Conservation (phyloP, 1,140 invertebrate genomes). For the Drosophila kanapiae region DNA sequence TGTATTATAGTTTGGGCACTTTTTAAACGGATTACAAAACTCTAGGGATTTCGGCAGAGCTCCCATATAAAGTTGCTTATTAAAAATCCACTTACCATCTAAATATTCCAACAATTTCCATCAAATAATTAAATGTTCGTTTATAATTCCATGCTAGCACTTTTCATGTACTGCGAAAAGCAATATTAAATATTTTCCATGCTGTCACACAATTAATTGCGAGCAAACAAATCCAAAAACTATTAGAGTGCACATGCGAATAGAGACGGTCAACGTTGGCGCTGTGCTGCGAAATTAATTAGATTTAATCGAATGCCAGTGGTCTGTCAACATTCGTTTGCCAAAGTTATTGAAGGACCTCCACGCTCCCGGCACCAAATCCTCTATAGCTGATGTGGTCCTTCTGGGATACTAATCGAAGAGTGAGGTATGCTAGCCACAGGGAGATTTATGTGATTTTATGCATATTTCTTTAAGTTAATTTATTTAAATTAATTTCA, state of each 20-base stretch:
- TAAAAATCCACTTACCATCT: not conserved
- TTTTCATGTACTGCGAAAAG: slow-evolving; percentile 23
- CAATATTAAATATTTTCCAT: slow-evolving; percentile 53
- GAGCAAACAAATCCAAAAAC: slow-evolving; percentile 39
- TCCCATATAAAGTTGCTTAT: not conserved
- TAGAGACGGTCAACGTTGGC: slow-evolving; percentile 3
- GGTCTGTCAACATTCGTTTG: slow-evolving; percentile 72
- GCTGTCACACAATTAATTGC: slow-evolving; percentile 33
- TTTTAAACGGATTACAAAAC: not conserved
- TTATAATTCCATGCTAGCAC: slow-evolving; percentile 4
- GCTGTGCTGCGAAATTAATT: slow-evolving; percentile 66
- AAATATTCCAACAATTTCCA: not conserved
- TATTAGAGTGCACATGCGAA: slow-evolving; percentile 23
- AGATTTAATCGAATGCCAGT: slow-evolving; percentile 71
- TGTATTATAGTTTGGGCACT: too few relatives aligned
- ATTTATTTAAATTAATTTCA: not conserved
- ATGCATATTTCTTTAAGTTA: not conserved
- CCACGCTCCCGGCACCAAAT: slow-evolving; percentile 9
- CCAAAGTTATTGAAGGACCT: slow-evolving; percentile 50
- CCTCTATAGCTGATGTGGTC: not conserved
- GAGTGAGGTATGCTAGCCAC: not conserved
- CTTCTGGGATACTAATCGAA: not conserved
- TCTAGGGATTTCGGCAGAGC: too few relatives aligned
- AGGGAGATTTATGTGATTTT: not conserved
- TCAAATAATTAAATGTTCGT: slow-evolving; percentile 6